Evolutionary conservation across 1,140 invertebrate species (phyloP).

Genomic region (Araneus ventricosus): DNA sequence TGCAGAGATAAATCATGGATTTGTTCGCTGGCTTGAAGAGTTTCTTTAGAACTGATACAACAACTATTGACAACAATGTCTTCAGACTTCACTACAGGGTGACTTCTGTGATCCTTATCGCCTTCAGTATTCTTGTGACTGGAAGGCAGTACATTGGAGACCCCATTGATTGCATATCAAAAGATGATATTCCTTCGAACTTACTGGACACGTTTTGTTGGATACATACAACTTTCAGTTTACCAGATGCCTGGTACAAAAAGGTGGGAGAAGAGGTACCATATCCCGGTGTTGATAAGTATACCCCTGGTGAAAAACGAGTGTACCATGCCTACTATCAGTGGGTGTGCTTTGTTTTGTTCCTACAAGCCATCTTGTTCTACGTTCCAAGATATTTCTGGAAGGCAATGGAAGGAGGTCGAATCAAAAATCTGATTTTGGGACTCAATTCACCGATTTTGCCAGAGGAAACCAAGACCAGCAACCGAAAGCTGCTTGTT

Average conservation of each 20-base stretch:
- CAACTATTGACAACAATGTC: constrained; percentile 94
- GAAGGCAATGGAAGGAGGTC: constrained; percentile 85
- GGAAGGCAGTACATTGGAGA: constrained; percentile 84
- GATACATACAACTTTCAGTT: constrained; percentile 78
- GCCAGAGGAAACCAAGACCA: constrained; percentile 67
- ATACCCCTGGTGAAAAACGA: constrained; percentile 74
- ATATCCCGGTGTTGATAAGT: constrained; percentile 81
- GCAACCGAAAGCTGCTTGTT: constrained; percentile 84
- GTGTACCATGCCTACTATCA: constrained; percentile 79
- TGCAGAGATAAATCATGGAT: constrained; percentile 55
- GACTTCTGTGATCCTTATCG: constrained; percentile 93
- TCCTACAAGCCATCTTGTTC: constrained; percentile 78
- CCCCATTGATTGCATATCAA: constrained; percentile 78
- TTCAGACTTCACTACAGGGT: constrained; percentile 96
- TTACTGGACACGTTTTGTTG: constrained; percentile 78
- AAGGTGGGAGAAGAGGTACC: constrained; percentile 77
- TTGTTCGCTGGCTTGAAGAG: constrained; percentile 76
- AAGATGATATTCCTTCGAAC: constrained; percentile 77
- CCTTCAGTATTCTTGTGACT: constrained; percentile 96
- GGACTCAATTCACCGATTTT: constrained; percentile 80
- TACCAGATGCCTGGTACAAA: constrained; percentile 84
- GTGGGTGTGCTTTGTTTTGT: constrained; percentile 78
- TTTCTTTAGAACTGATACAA: constrained; percentile 90
- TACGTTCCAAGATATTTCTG: constrained; percentile 78
- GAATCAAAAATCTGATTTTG: constrained; percentile 81